Percentiles rank a stretch among this genome's conserved stretches.
These are phyloP conservation scores for Siderastrea radians DNA, from an alignment of 92 coral and sea anemone genomes.

Conservation along the genomic window DNA sequence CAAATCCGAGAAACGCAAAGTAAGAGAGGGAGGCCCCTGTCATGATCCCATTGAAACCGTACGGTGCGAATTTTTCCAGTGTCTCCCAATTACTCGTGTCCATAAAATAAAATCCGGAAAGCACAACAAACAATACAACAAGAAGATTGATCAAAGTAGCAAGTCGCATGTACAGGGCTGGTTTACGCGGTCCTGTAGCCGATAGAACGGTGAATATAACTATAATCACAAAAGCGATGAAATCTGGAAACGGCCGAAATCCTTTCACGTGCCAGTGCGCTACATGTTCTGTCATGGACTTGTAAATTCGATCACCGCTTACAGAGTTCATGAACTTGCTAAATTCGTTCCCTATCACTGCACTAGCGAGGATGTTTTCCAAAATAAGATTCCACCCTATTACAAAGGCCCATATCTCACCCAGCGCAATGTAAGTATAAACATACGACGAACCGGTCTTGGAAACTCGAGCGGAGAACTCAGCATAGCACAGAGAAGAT, in stretches of 20 bases:
- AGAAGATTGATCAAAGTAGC: constrained; percentile 77
- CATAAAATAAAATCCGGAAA: constrained; percentile 83
- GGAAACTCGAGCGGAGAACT: constrained; percentile 82
- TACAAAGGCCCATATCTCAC: constrained; percentile 91
- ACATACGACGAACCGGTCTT: constrained; percentile 88
- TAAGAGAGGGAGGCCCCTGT: constrained; percentile 84
- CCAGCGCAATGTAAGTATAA: constrained; percentile 81
- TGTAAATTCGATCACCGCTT: constrained; percentile 66
- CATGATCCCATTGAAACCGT: constrained; percentile 83
- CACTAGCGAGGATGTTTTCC: constrained; percentile 82
- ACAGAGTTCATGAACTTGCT: constrained; percentile 76
- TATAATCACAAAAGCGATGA: constrained; percentile 69
- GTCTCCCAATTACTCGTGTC: constrained; percentile 87
- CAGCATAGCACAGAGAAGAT: constrained; percentile 88
- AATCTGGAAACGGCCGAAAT: constrained; percentile 75
- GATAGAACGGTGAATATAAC: constrained; percentile 64
- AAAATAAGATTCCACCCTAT: constrained; percentile 89
- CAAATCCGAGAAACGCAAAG: constrained; percentile 89
- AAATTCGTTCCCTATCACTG: constrained; percentile 78
- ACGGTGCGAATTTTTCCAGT: constrained; percentile 83
- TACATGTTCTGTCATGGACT: constrained; percentile 59
- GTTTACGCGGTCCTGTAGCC: constrained; percentile 71
- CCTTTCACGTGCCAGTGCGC: constrained; percentile 75
- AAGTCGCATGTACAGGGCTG: constrained; percentile 77
- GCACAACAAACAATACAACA: constrained; percentile 68